Evolutionary conservation across 35 echinoderm and acorn worm species (phyloP), one percentile per base, ranked within the genome.

Genomic region (Acanthaster planci): DNA sequence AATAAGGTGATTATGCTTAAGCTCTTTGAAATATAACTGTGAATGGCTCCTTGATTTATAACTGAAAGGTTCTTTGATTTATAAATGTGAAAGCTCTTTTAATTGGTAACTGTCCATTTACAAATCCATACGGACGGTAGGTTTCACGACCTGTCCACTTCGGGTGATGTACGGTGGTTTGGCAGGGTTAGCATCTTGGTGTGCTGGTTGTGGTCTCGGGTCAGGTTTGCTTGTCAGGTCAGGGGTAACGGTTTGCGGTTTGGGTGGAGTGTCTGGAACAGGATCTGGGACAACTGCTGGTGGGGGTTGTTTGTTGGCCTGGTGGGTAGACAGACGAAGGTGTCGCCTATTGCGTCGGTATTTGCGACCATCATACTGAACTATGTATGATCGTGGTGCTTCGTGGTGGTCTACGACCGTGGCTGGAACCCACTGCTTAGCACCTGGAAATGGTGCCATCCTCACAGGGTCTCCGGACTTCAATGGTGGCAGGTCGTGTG

Each of bases 321-420:
- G 15, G 19, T 86, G 37, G 0, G 72, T 86, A 5, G 72, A 27
- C n/a, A 44, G 38, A 42, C 84, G 67, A 30, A 94, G 76, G 38
- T 94, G 37, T 22, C 84, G 72, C 55, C 92, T 51, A 35, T 90
- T 94, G 30, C 87, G 77, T 10, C 77, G 35, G 51, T 90, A 94
- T 16, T 77, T 80, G 52, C 52, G 30, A 44, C 92, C 77, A 38
- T 85, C 80, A 36, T 77, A 44, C 79, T 93, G 86, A 23, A 93
- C 82, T 12, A 94, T 38, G 38, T 86, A 89, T 7, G 92, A 93
- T 27, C 87, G 27, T 54, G 87, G 92, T 29, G 77, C 76, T 19
- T 36, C 29, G 39, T 94, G 87, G 4, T 89, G 80, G 39, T 77
- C 59, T n/a, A 86, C 30, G 21, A 89, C n/a, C n/a, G n/a, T n/a